Evolutionary conservation across 2,888 invertebrate genomes (phyloP), one percentile per base, ranked within the genome.

Genomic region (Caenorhabditis doughertyi): DNA sequence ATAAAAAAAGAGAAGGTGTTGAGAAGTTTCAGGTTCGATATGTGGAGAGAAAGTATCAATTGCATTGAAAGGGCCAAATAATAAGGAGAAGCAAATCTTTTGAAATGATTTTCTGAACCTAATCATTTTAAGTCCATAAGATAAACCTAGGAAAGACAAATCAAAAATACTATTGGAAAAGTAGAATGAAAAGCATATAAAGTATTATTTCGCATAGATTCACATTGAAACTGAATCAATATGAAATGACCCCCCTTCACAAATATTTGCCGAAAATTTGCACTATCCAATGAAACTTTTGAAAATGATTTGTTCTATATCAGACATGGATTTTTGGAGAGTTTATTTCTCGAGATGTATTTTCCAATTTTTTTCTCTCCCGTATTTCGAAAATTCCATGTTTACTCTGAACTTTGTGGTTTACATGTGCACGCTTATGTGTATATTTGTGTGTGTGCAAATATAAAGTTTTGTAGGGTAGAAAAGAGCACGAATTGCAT

Each of bases 381-480:
- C 51, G 62, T 25, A 73, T 73, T 74, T 74, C 65, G 27, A 65
- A 58, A 67, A 67, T 60, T 76, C 51, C 65, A 49, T 76, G 51
- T 76, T 76, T 76, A 67, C 58, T 67, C 76, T 76, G 67, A 76
- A 76, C 76, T 76, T 76, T 68, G 67, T 72, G 62, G 72, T 62
- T 65, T 65, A 65, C 65, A 65, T 65, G 65, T 65, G 65, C 51
- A 47, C 64, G 49, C 58, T 23, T 60, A 47, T 47, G 60, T 74
- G 74, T 58, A 47, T 55, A 44, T 44, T n/a, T 58, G 39, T 49
- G 71, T 74, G 60, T 60, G 60, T n/a, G 60, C 58, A 76, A 67
- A 76, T 42, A 76, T 23, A 23, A 25, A 27, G n/a, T 35, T 74
- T 76, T 60, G 67, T 76, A 60, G 67, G 42, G 74, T 44, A 51